Base-by-base conservation (phyloP, 2,797 vertebrate genomes). In the Petrocephalus schoutedeni region DNA sequence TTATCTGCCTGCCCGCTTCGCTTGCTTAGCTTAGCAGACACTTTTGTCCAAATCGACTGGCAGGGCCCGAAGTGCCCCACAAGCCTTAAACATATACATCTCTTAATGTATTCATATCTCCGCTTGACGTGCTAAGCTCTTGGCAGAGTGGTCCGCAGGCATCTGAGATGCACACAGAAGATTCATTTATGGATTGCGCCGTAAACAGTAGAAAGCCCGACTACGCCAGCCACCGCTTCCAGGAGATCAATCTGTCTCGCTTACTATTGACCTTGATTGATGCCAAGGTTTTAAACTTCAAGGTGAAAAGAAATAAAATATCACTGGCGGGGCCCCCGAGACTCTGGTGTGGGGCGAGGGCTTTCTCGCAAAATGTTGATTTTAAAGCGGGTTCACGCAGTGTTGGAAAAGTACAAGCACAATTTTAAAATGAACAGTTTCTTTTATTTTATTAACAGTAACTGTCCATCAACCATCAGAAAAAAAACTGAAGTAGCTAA, bases 391-490 rank as follows among this genome's bases (percentile, higher is more conserved):
- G 9, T 54, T 83, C 45, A 53, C 45, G 4, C 49, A 28, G 9
- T 21, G 80, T 21, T 54, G 53, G 80, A 83, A 54, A 51, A 51
- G 80, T 45, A 77, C 49, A 54, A 82, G 16, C 9, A 21, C 16
- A 45, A 51, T 51, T 28, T 23, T 21, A 83, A 41, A 77, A 7
- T 5, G 45, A 45, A 77, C 19, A 77, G 71, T 41, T 41, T 71
- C 12, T 36, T 4, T 77, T 57, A 10, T 57, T 77, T 77, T 28
- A 28, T 77, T n/a, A 45, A 36, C 19, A 95, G 95, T 95, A 94
- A 94, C 93, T 95, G 92, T 93, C 92, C 94, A 94, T 95, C 94
- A 93, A 91, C 92, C 92, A 91, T 89, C 88, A 90, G 89, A 93
- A 36, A 64, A 67, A 82, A 93, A 92, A 90, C 89, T 90, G 94